Percentiles rank a stretch among this genome's conserved stretches.
phyloP scores from a whole-genome alignment of 2,888 invertebrate species.

The Eupithecia subumbrata region DNA sequence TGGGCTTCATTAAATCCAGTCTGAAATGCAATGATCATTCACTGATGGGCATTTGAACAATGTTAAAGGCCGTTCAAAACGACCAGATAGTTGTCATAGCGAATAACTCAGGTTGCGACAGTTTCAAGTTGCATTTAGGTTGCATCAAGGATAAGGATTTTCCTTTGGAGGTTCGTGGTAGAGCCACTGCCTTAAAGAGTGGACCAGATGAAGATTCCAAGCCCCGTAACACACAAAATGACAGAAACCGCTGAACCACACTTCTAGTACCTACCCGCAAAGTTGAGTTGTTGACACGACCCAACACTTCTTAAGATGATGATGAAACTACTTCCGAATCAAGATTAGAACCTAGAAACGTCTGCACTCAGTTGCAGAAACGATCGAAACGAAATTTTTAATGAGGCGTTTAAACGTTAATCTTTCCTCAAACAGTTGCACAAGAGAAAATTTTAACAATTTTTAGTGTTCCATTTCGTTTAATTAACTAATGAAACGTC shows the following conservation, averaged over 20 bases:
- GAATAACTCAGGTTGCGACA: background rate
- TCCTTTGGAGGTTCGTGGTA: too few species aligned
- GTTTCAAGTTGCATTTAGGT: background rate
- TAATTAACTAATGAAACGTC: too few species aligned
- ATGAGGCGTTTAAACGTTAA: too few species aligned
- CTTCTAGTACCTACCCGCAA: background rate
- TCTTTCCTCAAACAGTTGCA: too few species aligned
- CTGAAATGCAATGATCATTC: slow-evolving; percentile 54
- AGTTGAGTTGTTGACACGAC: background rate
- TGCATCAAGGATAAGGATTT: background rate
- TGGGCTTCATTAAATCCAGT: slow-evolving; percentile 81
- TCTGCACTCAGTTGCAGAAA: too few species aligned
- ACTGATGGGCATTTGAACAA: background rate
- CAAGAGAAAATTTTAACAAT: too few species aligned
- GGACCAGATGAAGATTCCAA: background rate
- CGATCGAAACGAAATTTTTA: too few species aligned
- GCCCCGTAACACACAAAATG: background rate
- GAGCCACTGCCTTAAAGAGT: background rate
- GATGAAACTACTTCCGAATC: too few species aligned
- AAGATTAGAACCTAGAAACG: too few species aligned
- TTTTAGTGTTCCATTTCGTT: too few species aligned
- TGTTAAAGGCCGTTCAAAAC: background rate
- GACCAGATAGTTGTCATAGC: slow-evolving; percentile 2
- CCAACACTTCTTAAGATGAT: too few species aligned
- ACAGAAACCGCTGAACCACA: background rate